These are phyloP conservation scores for Polydrusus tereticollis DNA, from an alignment of 2,888 invertebrate genomes.

Conservation along the genomic window DNA sequence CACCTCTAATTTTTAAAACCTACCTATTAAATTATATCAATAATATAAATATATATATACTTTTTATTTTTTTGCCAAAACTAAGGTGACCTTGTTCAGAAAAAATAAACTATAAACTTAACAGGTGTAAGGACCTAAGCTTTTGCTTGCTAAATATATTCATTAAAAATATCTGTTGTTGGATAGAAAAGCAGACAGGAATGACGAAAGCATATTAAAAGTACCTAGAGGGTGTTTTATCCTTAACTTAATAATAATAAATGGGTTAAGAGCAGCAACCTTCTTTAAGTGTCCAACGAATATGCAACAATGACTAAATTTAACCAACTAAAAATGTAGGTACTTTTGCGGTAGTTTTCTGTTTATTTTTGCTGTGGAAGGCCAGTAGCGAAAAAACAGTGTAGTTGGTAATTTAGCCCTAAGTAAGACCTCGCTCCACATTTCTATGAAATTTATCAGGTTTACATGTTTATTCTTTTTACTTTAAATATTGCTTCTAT, in stretches of 20 bases:
- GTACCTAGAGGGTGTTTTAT: too few species aligned
- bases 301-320: too few species aligned
- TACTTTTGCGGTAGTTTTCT: too few species aligned
- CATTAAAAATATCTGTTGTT: too few species aligned
- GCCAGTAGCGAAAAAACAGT: background rate
- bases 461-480: too few species aligned
- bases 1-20: slow-evolving; percentile 67
- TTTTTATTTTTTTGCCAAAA: slow-evolving; percentile 10
- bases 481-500: slow-evolving; percentile 6
- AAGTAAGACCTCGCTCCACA: background rate
- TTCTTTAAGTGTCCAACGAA: too few species aligned
- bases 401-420: background rate
- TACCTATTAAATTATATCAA: slow-evolving; percentile 56
- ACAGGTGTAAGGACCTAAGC: background rate
- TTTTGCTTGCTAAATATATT: too few species aligned
- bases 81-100: slow-evolving; percentile 8
- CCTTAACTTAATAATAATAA: too few species aligned
- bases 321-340: background rate
- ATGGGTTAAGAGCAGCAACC: too few species aligned
- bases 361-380: background rate
- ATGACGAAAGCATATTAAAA: too few species aligned
- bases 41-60: slow-evolving; percentile 48
- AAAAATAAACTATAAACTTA: slow-evolving; percentile 5
- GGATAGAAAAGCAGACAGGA: too few species aligned
- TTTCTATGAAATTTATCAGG: too few species aligned